Percentiles rank a stretch among this genome's conserved stretches.
Conservation (phyloP, 2,113 vertebrate species). For the Chunga burmeisteri region DNA sequence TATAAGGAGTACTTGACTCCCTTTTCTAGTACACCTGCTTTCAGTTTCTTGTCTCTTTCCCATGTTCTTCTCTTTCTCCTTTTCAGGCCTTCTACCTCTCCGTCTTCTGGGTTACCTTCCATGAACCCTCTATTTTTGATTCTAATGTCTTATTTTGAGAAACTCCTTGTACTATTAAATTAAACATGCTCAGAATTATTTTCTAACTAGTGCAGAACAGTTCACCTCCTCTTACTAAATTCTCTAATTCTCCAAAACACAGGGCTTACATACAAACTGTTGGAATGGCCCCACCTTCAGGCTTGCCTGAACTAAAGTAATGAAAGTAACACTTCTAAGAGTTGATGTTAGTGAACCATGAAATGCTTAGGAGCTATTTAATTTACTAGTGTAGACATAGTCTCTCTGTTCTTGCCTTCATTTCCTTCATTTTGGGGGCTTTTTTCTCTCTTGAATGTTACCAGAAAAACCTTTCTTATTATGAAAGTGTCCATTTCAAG, state of each 20-base stretch:
- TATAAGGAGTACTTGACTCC: neutral
- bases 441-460: neutral
- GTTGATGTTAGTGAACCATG: neutral
- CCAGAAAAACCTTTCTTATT: neutral
- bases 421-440: neutral
- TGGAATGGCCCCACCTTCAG: neutral
- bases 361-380: neutral
- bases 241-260: neutral
- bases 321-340: neutral
- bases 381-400: neutral
- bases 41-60: neutral
- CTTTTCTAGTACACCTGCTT: neutral
- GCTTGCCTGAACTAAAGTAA: neutral
- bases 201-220: neutral
- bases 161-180: neutral
- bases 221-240: neutral
- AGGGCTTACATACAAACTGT: neutral
- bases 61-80: neutral
- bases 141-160: neutral
- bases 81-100: neutral
- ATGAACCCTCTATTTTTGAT: neutral
- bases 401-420: neutral
- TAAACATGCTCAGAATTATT: neutral
- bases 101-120: neutral
- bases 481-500: neutral